These are phyloP conservation scores for Acanthornis magna DNA, from an alignment of 2,797 vertebrate species.

Conservation along the genomic window DNA sequence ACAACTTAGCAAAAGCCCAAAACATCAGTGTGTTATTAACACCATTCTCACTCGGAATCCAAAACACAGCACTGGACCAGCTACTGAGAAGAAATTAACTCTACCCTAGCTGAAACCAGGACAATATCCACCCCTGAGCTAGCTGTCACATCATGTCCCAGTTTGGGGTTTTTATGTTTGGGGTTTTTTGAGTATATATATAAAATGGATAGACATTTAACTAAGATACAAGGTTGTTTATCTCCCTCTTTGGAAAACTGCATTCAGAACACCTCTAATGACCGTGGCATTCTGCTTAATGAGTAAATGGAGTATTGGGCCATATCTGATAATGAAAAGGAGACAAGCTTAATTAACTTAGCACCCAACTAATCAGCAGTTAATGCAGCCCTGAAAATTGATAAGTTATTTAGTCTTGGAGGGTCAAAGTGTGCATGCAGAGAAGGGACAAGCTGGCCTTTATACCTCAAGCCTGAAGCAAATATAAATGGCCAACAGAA, in stretches of 20 bases:
- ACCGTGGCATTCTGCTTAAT: conserved; percentile 31
- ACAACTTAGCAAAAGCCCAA: not conserved
- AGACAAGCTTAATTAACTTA: conserved; percentile 43
- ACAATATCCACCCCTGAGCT: not conserved
- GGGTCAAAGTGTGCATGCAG: not conserved
- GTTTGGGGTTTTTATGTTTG: not conserved
- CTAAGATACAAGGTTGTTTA: not conserved
- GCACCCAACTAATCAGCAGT: conserved; percentile 19
- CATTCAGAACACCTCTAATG: not conserved
- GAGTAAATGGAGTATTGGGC: conserved; percentile 14
- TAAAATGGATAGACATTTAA: not conserved
- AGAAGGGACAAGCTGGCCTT: not conserved
- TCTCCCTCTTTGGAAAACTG: not conserved
- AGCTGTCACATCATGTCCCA: not conserved
- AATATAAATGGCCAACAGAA: not conserved
- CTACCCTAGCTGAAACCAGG: not conserved
- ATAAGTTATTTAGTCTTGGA: conserved; percentile 1
- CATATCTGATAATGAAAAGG: conserved; percentile 37
- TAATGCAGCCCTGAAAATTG: conserved; percentile 23
- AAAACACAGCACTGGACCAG: not conserved
- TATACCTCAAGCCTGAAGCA: not conserved
- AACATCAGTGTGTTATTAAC: not conserved
- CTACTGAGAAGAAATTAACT: not conserved
- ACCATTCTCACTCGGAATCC: not conserved
- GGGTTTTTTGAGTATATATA: not conserved